Evolutionary conservation across 2,113 vertebrate genomes (phyloP).

Genomic region (Salminus brasiliensis): DNA sequence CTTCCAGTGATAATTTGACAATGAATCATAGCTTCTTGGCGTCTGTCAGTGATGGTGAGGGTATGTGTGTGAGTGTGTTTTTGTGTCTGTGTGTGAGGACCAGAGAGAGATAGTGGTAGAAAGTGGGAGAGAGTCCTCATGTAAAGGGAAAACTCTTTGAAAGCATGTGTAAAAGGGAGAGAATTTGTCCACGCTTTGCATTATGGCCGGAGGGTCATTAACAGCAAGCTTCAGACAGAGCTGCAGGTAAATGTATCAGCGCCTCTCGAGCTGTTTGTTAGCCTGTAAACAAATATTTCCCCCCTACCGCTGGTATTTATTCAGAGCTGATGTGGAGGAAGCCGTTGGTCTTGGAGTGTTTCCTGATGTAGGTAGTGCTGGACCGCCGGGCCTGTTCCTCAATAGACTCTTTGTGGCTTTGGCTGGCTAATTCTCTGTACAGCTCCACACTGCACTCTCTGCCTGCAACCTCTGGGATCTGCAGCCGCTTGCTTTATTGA

Average conservation of each 20-base stretch:
- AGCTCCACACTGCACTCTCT: not conserved
- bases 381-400: not conserved
- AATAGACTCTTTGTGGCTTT: conserved; percentile 20
- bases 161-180: not conserved
- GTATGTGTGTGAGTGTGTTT: conserved; percentile 19
- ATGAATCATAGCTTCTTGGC: not conserved
- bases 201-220: not conserved
- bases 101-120: not conserved
- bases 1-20: conserved; percentile 1
- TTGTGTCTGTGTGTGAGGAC: not conserved
- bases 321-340: conserved; percentile 12
- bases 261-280: conserved; percentile 5
- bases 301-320: not conserved
- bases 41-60: not conserved
- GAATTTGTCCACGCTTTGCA: not conserved
- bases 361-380: conserved; percentile 12
- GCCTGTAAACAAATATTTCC: conserved; percentile 16
- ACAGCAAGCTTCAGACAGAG: not conserved
- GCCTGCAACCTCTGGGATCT: not conserved
- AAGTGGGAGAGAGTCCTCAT: not conserved
- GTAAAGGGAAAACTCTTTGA: not conserved
- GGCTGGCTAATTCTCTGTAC: not conserved
- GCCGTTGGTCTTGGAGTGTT: conserved; percentile 18
- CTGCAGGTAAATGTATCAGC: conserved; percentile 1
- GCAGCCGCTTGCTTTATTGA: not conserved